phyloP scores from a whole-genome alignment of 2,797 vertebrate genomes.

The Parauchenoglanis punctatus region DNA sequence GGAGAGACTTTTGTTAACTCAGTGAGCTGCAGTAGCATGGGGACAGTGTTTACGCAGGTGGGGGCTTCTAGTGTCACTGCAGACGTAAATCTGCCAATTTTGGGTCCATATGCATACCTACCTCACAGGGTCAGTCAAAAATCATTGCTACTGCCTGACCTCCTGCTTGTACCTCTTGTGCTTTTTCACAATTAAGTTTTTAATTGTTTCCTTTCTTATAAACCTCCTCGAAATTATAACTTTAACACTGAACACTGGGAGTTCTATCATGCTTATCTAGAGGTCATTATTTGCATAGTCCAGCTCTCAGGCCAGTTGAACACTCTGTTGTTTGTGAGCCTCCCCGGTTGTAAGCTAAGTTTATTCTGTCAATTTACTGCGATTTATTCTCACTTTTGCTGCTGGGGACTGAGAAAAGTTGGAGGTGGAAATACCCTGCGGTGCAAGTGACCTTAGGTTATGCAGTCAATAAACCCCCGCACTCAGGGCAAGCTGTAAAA shows the following conservation, averaged over 20 bases:
- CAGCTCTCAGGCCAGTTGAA: neutral
- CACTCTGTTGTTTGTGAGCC: neutral
- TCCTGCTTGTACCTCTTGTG: slow-evolving; percentile 6
- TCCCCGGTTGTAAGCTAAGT: neutral
- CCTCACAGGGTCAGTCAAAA: slow-evolving; percentile 8
- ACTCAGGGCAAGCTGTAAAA: slow-evolving; percentile 60
- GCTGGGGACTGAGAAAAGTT: slow-evolving; percentile 70
- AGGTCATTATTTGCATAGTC: neutral
- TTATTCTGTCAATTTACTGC: slow-evolving; percentile 12
- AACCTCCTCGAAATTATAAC: neutral
- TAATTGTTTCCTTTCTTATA: neutral
- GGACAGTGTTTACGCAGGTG: slow-evolving; percentile 90
- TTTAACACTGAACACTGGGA: neutral
- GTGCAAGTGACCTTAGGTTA: slow-evolving; percentile 56
- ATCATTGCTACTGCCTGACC: slow-evolving; percentile 16
- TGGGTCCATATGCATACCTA: neutral
- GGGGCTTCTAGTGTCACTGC: slow-evolving; percentile 79
- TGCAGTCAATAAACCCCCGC: slow-evolving; percentile 55
- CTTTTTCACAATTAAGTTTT: neutral
- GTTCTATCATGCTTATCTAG: neutral
- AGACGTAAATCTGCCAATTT: slow-evolving; percentile 83
- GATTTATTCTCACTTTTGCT: slow-evolving; percentile 58
- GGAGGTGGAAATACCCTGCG: slow-evolving; percentile 59
- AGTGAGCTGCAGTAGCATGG: slow-evolving; percentile 78
- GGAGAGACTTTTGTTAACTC: slow-evolving; percentile 80